Evolutionary conservation across 2,888 invertebrate genomes (phyloP).

Genomic region (Papilio elwesi): DNA sequence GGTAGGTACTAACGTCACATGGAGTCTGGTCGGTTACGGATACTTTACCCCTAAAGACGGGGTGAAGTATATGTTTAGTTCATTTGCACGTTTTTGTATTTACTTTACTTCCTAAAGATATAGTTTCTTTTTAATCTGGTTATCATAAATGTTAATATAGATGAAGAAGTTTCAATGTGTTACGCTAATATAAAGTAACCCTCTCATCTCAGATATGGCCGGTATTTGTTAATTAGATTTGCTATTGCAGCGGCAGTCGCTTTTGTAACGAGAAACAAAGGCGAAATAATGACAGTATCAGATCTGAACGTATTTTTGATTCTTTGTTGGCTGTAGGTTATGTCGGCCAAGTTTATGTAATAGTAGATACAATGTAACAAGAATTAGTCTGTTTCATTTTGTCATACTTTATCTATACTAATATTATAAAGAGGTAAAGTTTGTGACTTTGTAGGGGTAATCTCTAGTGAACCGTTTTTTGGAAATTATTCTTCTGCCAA

Average conservation of each 20-base stretch:
- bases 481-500: no score
- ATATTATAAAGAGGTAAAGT: no score
- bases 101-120: no score
- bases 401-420: no score
- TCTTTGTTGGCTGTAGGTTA: conserved; percentile 21
- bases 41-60: no score
- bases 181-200: conserved; percentile 23
- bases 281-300: conserved; percentile 38
- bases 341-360: conserved; percentile 12
- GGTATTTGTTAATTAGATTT: conserved; percentile 39
- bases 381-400: neutral
- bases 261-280: conserved; percentile 44
- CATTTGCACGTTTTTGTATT: no score
- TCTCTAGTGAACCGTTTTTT: no score
- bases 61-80: no score
- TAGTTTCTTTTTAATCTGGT: no score
- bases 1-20: no score
- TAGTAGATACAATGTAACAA: neutral
- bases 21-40: no score
- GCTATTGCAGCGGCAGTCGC: conserved; percentile 31
- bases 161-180: conserved; percentile 20
- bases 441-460: no score
- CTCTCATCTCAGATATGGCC: conserved; percentile 34
- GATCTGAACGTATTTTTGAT: conserved; percentile 42
- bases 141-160: neutral